Conservation (phyloP, 2,888 invertebrate species). For the Pandemis cinnamomeana region DNA sequence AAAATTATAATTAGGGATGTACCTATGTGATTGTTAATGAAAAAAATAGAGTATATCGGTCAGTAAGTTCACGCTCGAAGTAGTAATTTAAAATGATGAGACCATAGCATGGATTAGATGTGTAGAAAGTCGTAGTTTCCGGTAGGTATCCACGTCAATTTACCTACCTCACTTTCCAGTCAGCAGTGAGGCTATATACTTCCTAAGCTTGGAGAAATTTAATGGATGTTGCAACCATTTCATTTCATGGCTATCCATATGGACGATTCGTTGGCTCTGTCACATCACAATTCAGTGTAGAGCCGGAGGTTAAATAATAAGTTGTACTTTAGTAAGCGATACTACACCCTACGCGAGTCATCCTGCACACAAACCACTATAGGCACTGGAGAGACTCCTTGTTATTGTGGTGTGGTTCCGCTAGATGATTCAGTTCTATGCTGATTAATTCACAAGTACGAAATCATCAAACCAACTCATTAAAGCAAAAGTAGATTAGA, state of each 20-base stretch:
- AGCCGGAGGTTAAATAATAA: background rate
- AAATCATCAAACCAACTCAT: slow-evolving; percentile 30
- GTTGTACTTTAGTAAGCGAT: background rate
- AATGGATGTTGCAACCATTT: slow-evolving; percentile 60
- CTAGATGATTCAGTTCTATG: slow-evolving; percentile 38
- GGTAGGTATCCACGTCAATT: slow-evolving; percentile 44
- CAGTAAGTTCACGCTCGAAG: slow-evolving; percentile 42
- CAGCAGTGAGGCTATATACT: slow-evolving; percentile 41
- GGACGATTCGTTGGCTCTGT: background rate
- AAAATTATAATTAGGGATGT: background rate
- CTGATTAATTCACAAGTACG: slow-evolving; percentile 41
- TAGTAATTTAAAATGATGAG: slow-evolving; percentile 50
- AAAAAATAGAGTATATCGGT: slow-evolving; percentile 41
- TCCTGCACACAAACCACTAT: background rate
- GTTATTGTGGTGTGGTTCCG: slow-evolving; percentile 24
- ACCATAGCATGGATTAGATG: slow-evolving; percentile 51
- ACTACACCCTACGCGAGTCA: no score
- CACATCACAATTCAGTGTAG: background rate
- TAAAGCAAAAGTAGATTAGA: slow-evolving; percentile 24
- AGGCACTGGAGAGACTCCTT: background rate
- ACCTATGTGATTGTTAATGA: slow-evolving; percentile 17
- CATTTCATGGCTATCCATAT: background rate
- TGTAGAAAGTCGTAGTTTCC: slow-evolving; percentile 72
- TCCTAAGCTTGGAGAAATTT: slow-evolving; percentile 50
- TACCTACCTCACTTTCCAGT: slow-evolving; percentile 62